A percentile compares a stretch with the other conserved stretches of the same genome.
These are phyloP conservation scores for Lagorchestes hirsutus DNA, from an alignment of 2,797 vertebrate species.

Conservation along the genomic window DNA sequence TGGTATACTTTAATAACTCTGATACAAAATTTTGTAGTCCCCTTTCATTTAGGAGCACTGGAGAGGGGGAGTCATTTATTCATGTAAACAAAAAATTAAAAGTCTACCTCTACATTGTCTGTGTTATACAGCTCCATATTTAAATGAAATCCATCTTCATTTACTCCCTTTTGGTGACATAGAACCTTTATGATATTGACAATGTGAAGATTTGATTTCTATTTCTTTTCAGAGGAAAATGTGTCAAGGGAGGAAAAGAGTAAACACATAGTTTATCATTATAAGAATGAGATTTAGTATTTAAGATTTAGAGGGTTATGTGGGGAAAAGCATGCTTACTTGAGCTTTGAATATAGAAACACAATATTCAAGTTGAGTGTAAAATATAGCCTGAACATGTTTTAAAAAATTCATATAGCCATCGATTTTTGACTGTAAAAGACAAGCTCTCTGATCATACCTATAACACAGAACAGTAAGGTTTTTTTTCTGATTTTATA, in stretches of 20 bases:
- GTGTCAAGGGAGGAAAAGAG: conserved; percentile 46
- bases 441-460: background rate
- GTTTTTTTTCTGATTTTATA: conserved; percentile 11
- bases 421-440: conserved; percentile 16
- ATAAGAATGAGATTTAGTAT: conserved; percentile 33
- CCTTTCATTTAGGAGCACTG: background rate
- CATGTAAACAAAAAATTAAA: conserved; percentile 37
- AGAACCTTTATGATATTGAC: conserved; percentile 7
- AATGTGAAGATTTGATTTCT: conserved; percentile 10
- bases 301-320: conserved; percentile 4
- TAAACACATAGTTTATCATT: conserved; percentile 56
- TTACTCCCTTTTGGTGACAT: conserved; percentile 39
- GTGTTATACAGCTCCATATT: background rate
- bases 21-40: background rate
- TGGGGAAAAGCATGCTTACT: conserved; percentile 16
- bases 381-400: conserved; percentile 39
- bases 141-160: conserved; percentile 47
- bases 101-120: conserved; percentile 13
- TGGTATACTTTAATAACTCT: background rate
- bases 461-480: background rate
- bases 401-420: background rate
- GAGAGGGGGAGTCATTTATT: background rate
- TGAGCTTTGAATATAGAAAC: conserved; percentile 55
- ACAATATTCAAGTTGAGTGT: conserved; percentile 53
- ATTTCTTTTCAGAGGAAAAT: conserved; percentile 60